Evolutionary conservation across 2,113 vertebrate genomes (phyloP).

Genomic region (Bujurquina vittata): DNA sequence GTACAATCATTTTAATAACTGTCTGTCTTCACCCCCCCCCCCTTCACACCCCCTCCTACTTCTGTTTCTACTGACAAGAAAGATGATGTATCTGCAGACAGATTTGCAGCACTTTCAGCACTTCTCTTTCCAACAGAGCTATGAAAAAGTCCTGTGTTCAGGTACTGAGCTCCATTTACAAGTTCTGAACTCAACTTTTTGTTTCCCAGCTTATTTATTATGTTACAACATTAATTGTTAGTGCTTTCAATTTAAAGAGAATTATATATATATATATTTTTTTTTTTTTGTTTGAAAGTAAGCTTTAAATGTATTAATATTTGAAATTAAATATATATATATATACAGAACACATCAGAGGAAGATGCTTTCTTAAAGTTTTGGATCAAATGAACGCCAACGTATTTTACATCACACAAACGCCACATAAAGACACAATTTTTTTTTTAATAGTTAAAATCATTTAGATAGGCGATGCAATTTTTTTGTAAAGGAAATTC

Average conservation of each 20-base stretch:
- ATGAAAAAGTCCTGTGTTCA: constrained; percentile 46
- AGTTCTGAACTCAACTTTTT: constrained; percentile 16
- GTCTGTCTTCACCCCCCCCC: constrained; percentile 55
- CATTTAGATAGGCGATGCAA: not conserved
- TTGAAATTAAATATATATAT: not conserved
- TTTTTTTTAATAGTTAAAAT: not conserved
- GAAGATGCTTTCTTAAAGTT: not conserved
- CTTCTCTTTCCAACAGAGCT: constrained; percentile 52
- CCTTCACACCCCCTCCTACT: constrained; percentile 20
- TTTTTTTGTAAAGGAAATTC: not conserved
- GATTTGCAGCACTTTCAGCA: constrained; percentile 54
- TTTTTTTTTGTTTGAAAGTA: not conserved
- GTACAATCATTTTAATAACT: constrained; percentile 78
- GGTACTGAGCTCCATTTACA: constrained; percentile 22
- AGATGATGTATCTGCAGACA: constrained; percentile 58
- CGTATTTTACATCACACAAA: not conserved
- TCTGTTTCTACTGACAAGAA: constrained; percentile 65
- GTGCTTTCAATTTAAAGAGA: not conserved
- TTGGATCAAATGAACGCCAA: not conserved
- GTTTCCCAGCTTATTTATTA: not conserved
- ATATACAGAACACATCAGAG: not conserved
- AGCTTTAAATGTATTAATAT: not conserved
- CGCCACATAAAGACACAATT: not conserved
- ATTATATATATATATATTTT: too few relatives aligned
- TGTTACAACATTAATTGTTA: not conserved